Conservation (phyloP, 2,113 vertebrate species). For the Equus quagga region DNA sequence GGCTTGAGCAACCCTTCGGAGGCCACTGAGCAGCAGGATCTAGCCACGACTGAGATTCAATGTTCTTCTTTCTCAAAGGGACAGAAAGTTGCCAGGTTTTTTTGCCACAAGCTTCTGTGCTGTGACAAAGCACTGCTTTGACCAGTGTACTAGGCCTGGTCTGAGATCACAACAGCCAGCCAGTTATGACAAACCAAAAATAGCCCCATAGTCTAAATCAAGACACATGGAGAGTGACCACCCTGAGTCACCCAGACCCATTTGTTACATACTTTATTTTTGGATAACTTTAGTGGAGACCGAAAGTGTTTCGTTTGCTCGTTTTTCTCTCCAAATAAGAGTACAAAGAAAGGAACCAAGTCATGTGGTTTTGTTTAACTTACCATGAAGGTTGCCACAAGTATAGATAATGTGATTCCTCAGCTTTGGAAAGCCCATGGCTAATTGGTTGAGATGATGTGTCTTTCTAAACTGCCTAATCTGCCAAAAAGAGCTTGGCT, state of each 20-base stretch:
- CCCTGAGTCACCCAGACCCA: constrained; percentile 64
- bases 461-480: constrained; percentile 53
- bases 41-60: constrained; percentile 5
- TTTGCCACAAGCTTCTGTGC: constrained; percentile 31
- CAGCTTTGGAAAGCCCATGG: constrained; percentile 57
- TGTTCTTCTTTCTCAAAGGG: constrained; percentile 49
- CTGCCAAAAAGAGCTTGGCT: constrained; percentile 42
- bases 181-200: constrained; percentile 65
- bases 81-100: constrained; percentile 16
- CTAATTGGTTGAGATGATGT: constrained; percentile 14
- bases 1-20: not conserved
- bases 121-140: constrained; percentile 65
- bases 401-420: constrained; percentile 10
- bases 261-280: constrained; percentile 72
- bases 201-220: constrained; percentile 65
- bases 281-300: constrained; percentile 1
- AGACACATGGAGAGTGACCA: constrained; percentile 40
- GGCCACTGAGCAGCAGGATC: not conserved
- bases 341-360: constrained; percentile 75
- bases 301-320: constrained; percentile 38
- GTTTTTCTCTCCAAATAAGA: constrained; percentile 58
- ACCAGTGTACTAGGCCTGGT: constrained; percentile 9
- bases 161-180: constrained; percentile 61
- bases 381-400: constrained; percentile 29
- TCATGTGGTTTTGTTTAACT: constrained; percentile 72